Evolutionary conservation across 2,113 vertebrate genomes (phyloP).

Genomic region (Cinclus cinclus): DNA sequence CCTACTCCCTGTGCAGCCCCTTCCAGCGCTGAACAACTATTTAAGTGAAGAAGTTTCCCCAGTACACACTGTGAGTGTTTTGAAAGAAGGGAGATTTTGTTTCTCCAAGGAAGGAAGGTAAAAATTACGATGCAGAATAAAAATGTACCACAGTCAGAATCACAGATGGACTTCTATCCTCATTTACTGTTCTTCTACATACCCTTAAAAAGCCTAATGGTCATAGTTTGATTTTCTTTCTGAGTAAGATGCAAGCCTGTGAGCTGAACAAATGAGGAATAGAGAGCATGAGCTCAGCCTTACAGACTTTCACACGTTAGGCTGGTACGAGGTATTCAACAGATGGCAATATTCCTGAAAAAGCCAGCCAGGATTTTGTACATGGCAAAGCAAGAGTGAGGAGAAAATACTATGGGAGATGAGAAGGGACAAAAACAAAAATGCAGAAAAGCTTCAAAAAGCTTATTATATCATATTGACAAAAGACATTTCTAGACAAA

Average conservation of each 20-base stretch:
- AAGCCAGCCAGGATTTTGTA: neutral
- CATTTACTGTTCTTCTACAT: neutral
- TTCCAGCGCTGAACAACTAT: neutral
- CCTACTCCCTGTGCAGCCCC: neutral
- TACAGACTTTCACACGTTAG: neutral
- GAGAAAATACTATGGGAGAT: constrained; percentile 17
- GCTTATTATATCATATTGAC: neutral
- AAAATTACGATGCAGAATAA: neutral
- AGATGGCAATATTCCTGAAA: constrained; percentile 47
- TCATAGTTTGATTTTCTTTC: neutral
- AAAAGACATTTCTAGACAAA: neutral
- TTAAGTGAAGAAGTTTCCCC: neutral
- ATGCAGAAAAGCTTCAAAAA: neutral
- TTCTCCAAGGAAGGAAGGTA: neutral
- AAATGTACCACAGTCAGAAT: neutral
- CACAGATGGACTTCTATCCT: neutral
- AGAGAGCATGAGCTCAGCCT: neutral
- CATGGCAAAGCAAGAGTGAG: neutral
- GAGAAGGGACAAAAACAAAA: neutral
- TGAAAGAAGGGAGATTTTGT: neutral
- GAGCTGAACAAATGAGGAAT: neutral
- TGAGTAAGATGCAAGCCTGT: neutral
- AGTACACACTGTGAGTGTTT: neutral
- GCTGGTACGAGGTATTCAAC: constrained; percentile 8
- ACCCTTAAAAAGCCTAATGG: neutral